phyloP scores from a whole-genome alignment of 2,888 invertebrate genomes.

The Hoplodrina ambigua region DNA sequence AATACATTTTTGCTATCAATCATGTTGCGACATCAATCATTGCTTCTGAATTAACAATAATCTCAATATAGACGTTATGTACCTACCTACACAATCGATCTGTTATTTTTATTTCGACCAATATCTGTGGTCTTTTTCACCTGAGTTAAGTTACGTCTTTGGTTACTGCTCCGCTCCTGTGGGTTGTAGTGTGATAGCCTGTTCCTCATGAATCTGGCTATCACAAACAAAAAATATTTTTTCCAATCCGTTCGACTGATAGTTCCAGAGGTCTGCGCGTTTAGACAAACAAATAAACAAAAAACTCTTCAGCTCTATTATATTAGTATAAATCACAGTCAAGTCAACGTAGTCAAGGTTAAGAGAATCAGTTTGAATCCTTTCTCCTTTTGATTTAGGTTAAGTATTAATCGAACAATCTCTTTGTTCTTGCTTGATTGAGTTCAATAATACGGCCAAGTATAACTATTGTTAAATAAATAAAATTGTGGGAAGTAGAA shows the following conservation, averaged over 20 bases:
- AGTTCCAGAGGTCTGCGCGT: too few relatives aligned
- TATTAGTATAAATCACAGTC: not conserved
- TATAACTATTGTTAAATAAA: constrained; percentile 23
- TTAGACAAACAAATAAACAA: too few relatives aligned
- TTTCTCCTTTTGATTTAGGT: not conserved
- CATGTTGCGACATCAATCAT: constrained; percentile 1
- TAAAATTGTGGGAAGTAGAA: not conserved
- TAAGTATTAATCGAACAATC: not conserved
- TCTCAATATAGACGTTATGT: not conserved
- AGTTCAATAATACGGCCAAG: constrained; percentile 11
- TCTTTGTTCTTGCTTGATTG: constrained; percentile 22
- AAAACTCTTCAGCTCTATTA: too few relatives aligned
- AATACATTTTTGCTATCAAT: constrained; percentile 15
- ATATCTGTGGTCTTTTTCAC: not conserved
- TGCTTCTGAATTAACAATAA: constrained; percentile 1
- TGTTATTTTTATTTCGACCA: not conserved
- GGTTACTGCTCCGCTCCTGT: too few relatives aligned
- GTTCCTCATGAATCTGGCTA: too few relatives aligned
- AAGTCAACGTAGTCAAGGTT: not conserved
- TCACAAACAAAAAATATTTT: too few relatives aligned
- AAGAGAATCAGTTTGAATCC: not conserved
- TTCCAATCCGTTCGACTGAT: too few relatives aligned
- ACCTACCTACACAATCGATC: not conserved
- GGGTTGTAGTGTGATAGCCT: too few relatives aligned
- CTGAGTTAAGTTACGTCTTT: too few relatives aligned